Percentiles rank a stretch among this genome's conserved stretches.
Conservation (phyloP, 2,888 invertebrate species). For the Dicranocentrus wangi region DNA sequence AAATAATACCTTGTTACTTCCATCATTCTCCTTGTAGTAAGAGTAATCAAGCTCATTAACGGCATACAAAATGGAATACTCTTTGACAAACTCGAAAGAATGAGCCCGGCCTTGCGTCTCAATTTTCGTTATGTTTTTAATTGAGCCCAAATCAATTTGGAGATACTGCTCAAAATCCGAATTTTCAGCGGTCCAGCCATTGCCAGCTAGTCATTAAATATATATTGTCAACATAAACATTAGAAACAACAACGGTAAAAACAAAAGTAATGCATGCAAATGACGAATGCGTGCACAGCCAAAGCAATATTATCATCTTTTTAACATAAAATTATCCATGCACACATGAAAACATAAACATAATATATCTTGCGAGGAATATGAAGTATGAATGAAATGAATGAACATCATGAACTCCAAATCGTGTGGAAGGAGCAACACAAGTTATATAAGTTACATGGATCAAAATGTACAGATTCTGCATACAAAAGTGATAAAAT, state of each 20-base stretch:
- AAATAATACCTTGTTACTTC: constrained; percentile 86
- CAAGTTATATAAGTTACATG: constrained; percentile 36
- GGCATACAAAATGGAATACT: constrained; percentile 94
- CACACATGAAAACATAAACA: too few relatives aligned
- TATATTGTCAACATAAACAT: constrained; percentile 38
- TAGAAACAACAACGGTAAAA: constrained; percentile 66
- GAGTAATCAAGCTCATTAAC: constrained; percentile 92
- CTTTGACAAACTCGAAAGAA: constrained; percentile 92
- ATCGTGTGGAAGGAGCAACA: neutral
- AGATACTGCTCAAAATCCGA: constrained; percentile 95
- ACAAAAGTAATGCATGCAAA: constrained; percentile 16
- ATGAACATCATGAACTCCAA: too few relatives aligned
- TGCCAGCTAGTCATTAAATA: constrained; percentile 80
- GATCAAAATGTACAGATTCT: too few relatives aligned
- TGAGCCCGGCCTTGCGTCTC: constrained; percentile 92
- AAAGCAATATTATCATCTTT: neutral
- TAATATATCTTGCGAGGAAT: too few relatives aligned
- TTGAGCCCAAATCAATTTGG: constrained; percentile 89
- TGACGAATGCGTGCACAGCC: neutral
- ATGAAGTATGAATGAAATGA: neutral
- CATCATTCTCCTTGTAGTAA: constrained; percentile 91
- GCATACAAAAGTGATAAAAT: too few relatives aligned
- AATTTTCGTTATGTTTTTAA: constrained; percentile 86
- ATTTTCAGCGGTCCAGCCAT: constrained; percentile 92
- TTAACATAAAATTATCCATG: too few relatives aligned